Conservation (phyloP, 2,888 invertebrate genomes). For the Lochmaea capreae region DNA sequence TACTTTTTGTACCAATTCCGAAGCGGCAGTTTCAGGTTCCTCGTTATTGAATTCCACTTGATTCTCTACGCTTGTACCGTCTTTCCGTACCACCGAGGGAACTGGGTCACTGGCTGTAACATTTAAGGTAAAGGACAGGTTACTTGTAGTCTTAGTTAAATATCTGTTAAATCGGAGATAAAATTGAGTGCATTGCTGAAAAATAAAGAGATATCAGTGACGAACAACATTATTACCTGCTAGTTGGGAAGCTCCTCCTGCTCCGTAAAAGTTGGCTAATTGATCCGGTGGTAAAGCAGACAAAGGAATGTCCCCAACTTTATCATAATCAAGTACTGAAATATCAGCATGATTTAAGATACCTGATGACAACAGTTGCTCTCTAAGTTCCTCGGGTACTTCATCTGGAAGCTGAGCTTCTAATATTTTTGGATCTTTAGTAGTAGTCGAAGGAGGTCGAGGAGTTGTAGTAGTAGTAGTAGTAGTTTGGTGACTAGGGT, state of each 20-base stretch:
- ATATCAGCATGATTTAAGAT: conserved; percentile 90
- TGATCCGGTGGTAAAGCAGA: conserved; percentile 88
- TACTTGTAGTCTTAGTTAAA: background rate
- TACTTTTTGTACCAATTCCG: conserved; percentile 66
- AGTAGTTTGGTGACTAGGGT: conserved; percentile 59
- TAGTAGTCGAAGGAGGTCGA: conserved; percentile 64
- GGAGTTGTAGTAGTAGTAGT: conserved; percentile 65
- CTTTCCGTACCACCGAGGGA: conserved; percentile 74
- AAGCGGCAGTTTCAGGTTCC: conserved; percentile 70
- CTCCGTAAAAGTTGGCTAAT: conserved; percentile 85
- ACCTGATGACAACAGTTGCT: conserved; percentile 85
- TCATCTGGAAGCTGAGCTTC: conserved; percentile 81
- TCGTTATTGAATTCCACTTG: conserved; percentile 35
- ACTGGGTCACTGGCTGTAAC: conserved; percentile 68
- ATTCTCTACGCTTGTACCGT: conserved; percentile 70
- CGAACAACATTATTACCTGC: conserved; percentile 43
- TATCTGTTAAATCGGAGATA: background rate
- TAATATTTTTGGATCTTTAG: conserved; percentile 69
- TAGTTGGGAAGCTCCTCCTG: conserved; percentile 73
- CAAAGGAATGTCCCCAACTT: conserved; percentile 86
- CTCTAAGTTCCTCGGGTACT: conserved; percentile 87
- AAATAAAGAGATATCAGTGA: too few relatives aligned
- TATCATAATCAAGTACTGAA: conserved; percentile 88
- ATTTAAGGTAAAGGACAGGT: conserved; percentile 27
- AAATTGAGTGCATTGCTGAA: too few relatives aligned